Evolutionary conservation across 2,113 vertebrate genomes (phyloP), one percentile per base, ranked within the genome.

Genomic region (Notiomystis cincta): DNA sequence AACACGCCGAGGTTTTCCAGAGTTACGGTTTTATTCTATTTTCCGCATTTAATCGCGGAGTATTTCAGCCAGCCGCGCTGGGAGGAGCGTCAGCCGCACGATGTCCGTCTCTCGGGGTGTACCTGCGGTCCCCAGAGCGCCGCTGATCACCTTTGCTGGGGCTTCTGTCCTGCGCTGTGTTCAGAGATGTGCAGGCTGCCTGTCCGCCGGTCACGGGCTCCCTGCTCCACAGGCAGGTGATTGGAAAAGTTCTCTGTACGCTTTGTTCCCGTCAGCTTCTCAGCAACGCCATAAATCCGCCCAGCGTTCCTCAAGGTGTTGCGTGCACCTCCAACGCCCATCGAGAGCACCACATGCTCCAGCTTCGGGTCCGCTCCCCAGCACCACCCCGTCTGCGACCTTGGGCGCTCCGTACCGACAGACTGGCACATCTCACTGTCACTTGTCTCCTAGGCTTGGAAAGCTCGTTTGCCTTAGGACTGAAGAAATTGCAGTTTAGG

Each of bases 161-260:
- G 19, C 42, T 40, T 30, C 2, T 1, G 5, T 10, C 42, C 31
- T 11, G 22, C n/a, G 0, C 5, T 1, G 51, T 2, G 3, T 17
- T 23, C 58, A 3, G 2, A 13, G 53, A 11, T 3, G 2, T 2
- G 22, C 56, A 1, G 51, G 4, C 54, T 66, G 31, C 31, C 58
- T 28, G 15, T 33, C 30, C 77, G 17, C 4, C 35, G 0, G 38
- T 7, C 12, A 1, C 12, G 1, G 7, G 9, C 20, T 5, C 51
- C 35, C n/a, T 7, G 47, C 60, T 90, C 44, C 77, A 6, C 24
- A 14, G 47, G 35, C 71, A 15, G 40, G 42, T 13, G 13, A 10
- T 8, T 1, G 21, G 57, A 31, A 37, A 48, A 77, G 51, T 57
- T 47, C 15, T 30, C 44, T 1, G 33, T 18, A 38, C 44, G 1